Conservation (phyloP, 2,888 invertebrate genomes). For the Cryptus viduatorius region DNA sequence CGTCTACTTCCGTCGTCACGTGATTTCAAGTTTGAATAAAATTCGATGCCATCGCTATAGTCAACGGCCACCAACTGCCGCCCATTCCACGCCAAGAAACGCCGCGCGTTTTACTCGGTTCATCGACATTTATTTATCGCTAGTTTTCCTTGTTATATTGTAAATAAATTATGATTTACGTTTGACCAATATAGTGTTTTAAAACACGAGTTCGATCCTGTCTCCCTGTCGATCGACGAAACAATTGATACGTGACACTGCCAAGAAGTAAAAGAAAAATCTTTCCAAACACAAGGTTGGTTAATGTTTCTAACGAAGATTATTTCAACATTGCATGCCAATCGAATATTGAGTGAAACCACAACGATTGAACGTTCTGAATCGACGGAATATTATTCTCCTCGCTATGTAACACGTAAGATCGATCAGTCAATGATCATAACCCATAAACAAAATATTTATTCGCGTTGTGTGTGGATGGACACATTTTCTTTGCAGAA, state of each 20-base stretch:
- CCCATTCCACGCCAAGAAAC: slow-evolving; percentile 59
- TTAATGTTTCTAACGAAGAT: slow-evolving; percentile 16
- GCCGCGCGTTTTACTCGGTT: slow-evolving; percentile 25
- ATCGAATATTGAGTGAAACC: neutral
- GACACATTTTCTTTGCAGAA: neutral
- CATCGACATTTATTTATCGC: slow-evolving; percentile 5
- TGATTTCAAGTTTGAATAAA: slow-evolving; percentile 53
- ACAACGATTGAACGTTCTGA: slow-evolving; percentile 1
- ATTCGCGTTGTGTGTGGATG: neutral
- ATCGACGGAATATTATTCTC: slow-evolving; percentile 1
- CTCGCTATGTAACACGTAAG: slow-evolving; percentile 59
- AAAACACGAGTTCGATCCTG: slow-evolving; percentile 10
- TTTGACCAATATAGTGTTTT: slow-evolving; percentile 46
- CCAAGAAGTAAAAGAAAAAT: slow-evolving; percentile 41
- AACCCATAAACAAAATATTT: slow-evolving; percentile 45
- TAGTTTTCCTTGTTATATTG: slow-evolving; percentile 1
- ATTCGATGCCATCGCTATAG: slow-evolving; percentile 14
- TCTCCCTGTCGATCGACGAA: slow-evolving; percentile 5
- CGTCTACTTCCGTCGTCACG: no score
- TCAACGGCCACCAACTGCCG: slow-evolving; percentile 61
- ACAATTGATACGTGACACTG: slow-evolving; percentile 48
- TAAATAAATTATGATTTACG: slow-evolving; percentile 26
- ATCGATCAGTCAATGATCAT: slow-evolving; percentile 32
- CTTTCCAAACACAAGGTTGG: slow-evolving; percentile 55
- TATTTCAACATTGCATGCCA: slow-evolving; percentile 30